phyloP scores from a whole-genome alignment of 2,888 invertebrate species.

The Dolichomitus sp. region DNA sequence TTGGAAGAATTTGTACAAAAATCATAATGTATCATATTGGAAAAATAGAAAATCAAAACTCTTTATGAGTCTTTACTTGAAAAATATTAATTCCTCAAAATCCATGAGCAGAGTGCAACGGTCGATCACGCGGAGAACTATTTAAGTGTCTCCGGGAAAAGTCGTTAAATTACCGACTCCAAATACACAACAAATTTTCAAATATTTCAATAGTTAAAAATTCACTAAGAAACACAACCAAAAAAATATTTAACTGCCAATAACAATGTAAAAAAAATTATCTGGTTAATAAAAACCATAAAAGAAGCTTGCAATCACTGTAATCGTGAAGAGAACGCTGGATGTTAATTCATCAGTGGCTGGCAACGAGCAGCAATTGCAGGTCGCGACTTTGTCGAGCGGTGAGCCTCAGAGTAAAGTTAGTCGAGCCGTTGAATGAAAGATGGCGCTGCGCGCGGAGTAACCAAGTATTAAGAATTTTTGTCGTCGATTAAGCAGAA shows the following conservation, averaged over 20 bases:
- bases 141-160: conserved; percentile 17
- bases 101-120: conserved; percentile 18
- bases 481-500: conserved; percentile 42
- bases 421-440: conserved; percentile 45
- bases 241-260: neutral
- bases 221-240: neutral
- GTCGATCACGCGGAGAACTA: conserved; percentile 59
- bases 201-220: neutral
- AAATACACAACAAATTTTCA: neutral
- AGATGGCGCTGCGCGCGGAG: conserved; percentile 70
- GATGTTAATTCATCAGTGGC: conserved; percentile 12
- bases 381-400: conserved; percentile 59
- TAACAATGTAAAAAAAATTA: neutral
- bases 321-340: neutral
- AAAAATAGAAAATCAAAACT: no score
- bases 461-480: conserved; percentile 31
- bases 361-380: conserved; percentile 51
- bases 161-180: conserved; percentile 53
- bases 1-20: no score
- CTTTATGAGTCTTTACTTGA: no score
- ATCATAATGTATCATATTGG: no score
- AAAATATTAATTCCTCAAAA: no score
- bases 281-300: neutral
- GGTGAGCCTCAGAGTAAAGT: neutral
- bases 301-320: neutral